These are phyloP conservation scores for Pseudoips prasinana DNA, from an alignment of 2,888 invertebrate genomes.

Conservation along the genomic window DNA sequence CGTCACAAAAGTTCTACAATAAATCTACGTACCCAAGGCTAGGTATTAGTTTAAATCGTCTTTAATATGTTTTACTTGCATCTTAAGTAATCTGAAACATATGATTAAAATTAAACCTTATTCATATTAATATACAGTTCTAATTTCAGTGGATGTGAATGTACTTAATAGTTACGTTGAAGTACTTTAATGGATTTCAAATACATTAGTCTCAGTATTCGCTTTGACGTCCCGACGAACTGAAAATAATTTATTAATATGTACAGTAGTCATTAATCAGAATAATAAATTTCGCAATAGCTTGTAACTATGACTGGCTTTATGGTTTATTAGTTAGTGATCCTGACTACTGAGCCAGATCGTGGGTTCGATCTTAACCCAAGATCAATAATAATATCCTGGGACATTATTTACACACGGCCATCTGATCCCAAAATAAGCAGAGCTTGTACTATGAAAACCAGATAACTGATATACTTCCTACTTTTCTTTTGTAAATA, in stretches of 20 bases:
- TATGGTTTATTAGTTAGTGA: too few relatives aligned
- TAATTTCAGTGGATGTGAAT: conserved; percentile 5
- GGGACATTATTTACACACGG: too few relatives aligned
- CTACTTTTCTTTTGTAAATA: too few relatives aligned
- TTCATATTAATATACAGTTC: conserved; percentile 8
- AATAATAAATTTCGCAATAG: too few relatives aligned
- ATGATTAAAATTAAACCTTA: conserved; percentile 19
- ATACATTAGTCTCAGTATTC: conserved; percentile 43
- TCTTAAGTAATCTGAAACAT: conserved; percentile 27
- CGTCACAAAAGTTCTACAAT: conserved; percentile 32
- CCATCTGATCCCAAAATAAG: too few relatives aligned
- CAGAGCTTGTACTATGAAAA: too few relatives aligned
- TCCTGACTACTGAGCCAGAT: too few relatives aligned
- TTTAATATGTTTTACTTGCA: conserved; percentile 34
- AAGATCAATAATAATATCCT: too few relatives aligned
- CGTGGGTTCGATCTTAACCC: too few relatives aligned
- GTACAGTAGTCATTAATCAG: conserved; percentile 32
- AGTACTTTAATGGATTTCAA: conserved; percentile 45
- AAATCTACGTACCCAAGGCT: conserved; percentile 46
- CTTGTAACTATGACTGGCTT: too few relatives aligned
- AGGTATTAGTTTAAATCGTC: conserved; percentile 50
- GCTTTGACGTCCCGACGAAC: conserved; percentile 31
- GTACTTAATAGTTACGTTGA: conserved; percentile 16
- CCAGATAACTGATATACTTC: too few relatives aligned
- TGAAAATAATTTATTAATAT: conserved; percentile 39